A percentile compares a stretch with the other conserved stretches of the same genome.
Evolutionary conservation across 2,888 invertebrate genomes (phyloP).

Genomic region (Parnassius apollo): DNA sequence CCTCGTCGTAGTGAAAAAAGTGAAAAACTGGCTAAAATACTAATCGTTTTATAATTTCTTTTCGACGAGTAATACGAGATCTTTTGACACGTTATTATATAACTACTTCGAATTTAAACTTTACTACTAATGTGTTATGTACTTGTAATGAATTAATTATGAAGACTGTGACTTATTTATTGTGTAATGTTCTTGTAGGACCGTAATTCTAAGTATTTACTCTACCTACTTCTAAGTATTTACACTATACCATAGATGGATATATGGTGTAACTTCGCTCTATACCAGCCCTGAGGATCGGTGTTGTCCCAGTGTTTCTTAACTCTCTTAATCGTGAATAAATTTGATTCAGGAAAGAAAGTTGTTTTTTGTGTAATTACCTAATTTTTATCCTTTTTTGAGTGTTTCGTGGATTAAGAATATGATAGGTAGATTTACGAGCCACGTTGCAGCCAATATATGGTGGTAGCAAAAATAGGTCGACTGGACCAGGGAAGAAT

Average conservation of each 20-base stretch:
- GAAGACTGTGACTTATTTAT: constrained; percentile 47
- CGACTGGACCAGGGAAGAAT: no score
- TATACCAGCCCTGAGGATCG: constrained; percentile 1
- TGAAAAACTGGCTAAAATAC: no score
- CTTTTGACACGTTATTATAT: no score
- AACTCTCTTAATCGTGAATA: constrained; percentile 5
- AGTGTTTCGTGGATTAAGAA: no score
- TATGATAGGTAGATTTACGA: no score
- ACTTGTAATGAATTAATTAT: constrained; percentile 37
- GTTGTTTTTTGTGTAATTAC: constrained; percentile 1
- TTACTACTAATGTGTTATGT: constrained; percentile 28
- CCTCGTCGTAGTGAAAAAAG: no score
- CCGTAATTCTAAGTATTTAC: constrained; percentile 29
- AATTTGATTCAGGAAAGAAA: constrained; percentile 41
- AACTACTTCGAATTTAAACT: constrained; percentile 45
- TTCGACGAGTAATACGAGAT: no score
- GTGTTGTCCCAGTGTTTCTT: constrained; percentile 8
- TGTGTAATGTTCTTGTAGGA: constrained; percentile 39
- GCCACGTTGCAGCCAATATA: no score
- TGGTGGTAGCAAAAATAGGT: no score
- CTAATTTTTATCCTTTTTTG: no score
- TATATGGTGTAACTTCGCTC: constrained; percentile 37
- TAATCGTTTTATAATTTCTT: no score
- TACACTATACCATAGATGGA: constrained; percentile 32
- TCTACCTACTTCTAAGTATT: constrained; percentile 26